Evolutionary conservation across 2,888 invertebrate species (phyloP).

Genomic region (Rhingia campestris): DNA sequence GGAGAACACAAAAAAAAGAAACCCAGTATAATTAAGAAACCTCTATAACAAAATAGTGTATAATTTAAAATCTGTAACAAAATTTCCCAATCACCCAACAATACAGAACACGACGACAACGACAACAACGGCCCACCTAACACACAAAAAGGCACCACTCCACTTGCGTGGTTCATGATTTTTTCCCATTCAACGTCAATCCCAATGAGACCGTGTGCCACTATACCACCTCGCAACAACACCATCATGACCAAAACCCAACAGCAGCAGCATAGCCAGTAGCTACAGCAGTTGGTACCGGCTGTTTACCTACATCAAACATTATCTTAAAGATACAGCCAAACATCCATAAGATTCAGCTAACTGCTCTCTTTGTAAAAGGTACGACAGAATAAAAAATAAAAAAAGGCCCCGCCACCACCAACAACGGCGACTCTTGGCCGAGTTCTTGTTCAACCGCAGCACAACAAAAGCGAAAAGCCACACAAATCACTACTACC

Average conservation of each 20-base stretch:
- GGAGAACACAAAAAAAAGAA: background rate
- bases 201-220: constrained; percentile 46
- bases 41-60: constrained; percentile 37
- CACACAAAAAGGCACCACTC: constrained; percentile 11
- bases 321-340: constrained; percentile 53
- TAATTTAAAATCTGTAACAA: constrained; percentile 49
- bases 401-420: constrained; percentile 4
- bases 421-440: constrained; percentile 32
- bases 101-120: constrained; percentile 46
- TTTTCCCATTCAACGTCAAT: constrained; percentile 54
- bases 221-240: constrained; percentile 20
- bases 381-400: constrained; percentile 13
- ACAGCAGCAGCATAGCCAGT: constrained; percentile 33
- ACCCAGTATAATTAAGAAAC: constrained; percentile 61
- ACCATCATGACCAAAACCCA: constrained; percentile 8
- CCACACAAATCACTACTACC: constrained; percentile 37
- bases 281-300: constrained; percentile 51
- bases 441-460: constrained; percentile 56
- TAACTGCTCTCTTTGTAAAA: constrained; percentile 62
- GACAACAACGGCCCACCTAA: constrained; percentile 16
- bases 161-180: constrained; percentile 43
- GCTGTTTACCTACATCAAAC: constrained; percentile 64
- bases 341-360: constrained; percentile 48
- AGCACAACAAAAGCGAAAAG: constrained; percentile 58
- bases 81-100: constrained; percentile 40